Evolutionary conservation across 1,140 invertebrate species (phyloP), one percentile per base, ranked within the genome.

Genomic region (Pararge aegeria): DNA sequence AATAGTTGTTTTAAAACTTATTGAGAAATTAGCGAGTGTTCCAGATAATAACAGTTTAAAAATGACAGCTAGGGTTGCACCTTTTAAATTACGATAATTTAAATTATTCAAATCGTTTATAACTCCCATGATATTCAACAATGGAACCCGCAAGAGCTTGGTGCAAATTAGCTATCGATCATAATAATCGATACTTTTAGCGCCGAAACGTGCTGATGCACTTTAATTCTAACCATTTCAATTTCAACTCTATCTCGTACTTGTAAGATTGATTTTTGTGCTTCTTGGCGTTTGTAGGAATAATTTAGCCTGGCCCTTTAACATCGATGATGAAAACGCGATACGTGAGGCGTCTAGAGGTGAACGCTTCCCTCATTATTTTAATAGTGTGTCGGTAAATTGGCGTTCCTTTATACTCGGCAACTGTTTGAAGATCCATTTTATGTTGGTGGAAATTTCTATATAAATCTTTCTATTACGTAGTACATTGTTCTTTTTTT

Each of bases 291-390:
- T 42, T 16, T 50, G 18, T 19, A 44, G 40, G 16, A 57, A 72
- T 61, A 70, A 72, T 72, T 77, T 68, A 55, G 53, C 51, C 30
- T 54, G 64, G 59, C 66, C 65, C 64, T 72, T 70, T 66, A 70
- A 48, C 57, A 37, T 64, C 60, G 61, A 73, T 75, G 71, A 81
- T 79, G 74, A 78, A 73, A 75, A 75, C 61, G 64, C 53, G 64
- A 77, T 68, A 76, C 69, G 68, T 71, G 69, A 61, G 61, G 40
- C 50, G 61, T 63, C 56, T 71, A 54, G 4, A 50, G 55, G 42
- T 49, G 46, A 49, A 49, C 40, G 52, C 59, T 67, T 55, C 46
- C 44, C 54, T 59, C 64, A 67, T 67, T 67, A 67, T 59, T 48
- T 37, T 58, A 78, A 78, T 78, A 62, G 69, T 48, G 46, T 42